Evolutionary conservation across 2,888 invertebrate species (phyloP).

Genomic region (Drosophila ochracea): DNA sequence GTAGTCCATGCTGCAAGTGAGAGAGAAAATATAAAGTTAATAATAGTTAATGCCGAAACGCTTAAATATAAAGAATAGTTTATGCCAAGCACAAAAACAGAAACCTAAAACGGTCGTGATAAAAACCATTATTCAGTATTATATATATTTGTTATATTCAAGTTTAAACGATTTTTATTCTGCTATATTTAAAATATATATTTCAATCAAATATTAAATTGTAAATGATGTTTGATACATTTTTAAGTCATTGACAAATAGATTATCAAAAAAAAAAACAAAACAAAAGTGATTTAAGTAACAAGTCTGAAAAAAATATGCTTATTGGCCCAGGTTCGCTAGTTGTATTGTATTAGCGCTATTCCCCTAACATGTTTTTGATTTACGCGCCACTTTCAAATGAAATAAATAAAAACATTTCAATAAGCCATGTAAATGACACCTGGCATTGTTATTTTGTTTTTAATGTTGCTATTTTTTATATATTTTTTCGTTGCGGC

Average conservation of each 20-base stretch:
- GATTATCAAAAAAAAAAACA: not conserved
- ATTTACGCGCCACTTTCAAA: constrained; percentile 3
- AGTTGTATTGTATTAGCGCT: not conserved
- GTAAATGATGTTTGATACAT: not conserved
- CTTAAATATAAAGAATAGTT: not conserved
- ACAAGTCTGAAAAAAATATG: not conserved
- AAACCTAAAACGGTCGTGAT: not conserved
- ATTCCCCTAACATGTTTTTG: not conserved
- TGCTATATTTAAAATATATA: not conserved
- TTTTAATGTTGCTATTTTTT: constrained; percentile 13
- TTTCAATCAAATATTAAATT: not conserved
- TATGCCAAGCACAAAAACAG: not conserved
- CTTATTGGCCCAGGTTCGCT: not conserved
- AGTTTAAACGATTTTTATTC: not conserved
- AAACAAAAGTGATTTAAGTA: not conserved
- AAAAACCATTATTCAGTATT: not conserved
- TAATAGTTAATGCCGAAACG: constrained; percentile 12
- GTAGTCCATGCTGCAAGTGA: constrained; percentile 89
- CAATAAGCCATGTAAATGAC: constrained; percentile 18
- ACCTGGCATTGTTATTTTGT: not conserved
- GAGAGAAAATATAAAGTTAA: constrained; percentile 21
- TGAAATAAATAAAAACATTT: constrained; percentile 14
- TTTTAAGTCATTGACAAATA: not conserved
- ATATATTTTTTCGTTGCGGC: constrained; percentile 21
- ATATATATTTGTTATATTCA: not conserved